Base-by-base conservation (phyloP, 1,140 invertebrate species). In the Ganaspis sp. region DNA sequence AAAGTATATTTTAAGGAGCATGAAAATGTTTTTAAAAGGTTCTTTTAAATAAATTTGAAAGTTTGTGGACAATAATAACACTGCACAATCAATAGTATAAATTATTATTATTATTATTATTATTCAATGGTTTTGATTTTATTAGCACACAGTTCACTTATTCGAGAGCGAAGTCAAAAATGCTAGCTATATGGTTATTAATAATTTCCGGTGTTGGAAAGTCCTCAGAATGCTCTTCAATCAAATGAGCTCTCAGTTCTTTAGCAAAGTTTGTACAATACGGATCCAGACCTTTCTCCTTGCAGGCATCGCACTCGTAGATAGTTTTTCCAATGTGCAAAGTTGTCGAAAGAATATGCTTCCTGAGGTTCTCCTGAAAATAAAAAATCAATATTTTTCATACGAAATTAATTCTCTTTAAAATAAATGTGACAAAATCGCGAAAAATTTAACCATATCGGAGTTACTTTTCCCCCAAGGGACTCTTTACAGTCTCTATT, bases 341-440 rank as follows among this genome's bases (percentile, higher is more conserved):
- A 71, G 92, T 94, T 1, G 95, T 96, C n/a, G 94, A 94, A 0
- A 97, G 87, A 4, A 97, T 93, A 89, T 98, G 97, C 84, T 97
- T 97, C 1, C 96, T 93, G 6, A 98, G 92, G 88, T 97, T 97
- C 87, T 97, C 96, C 94, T 96, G 91, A 17, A 85, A 64, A 78
- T 11, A 49, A 76, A 45, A 74, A 77, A 42, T 38, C 54, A 45
- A 26, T 75, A 77, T 70, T 17, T 53, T 78, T 64, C 9, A 58
- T 23, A 69, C 53, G 54, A 49, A 45, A 70, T 69, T 40, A 42
- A n/a, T 42, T 69, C 23, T 29, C 9, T 40, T 26, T 11, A 54
- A 1, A 19, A 9, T 23, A 69, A 76, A 76, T 42, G 37, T 70
- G 69, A 42, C 69, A 77, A 73, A 77, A 72, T 72, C n/a, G 58